phyloP scores from a whole-genome alignment of 2,113 vertebrate species.

The Siphamia tubifer region DNA sequence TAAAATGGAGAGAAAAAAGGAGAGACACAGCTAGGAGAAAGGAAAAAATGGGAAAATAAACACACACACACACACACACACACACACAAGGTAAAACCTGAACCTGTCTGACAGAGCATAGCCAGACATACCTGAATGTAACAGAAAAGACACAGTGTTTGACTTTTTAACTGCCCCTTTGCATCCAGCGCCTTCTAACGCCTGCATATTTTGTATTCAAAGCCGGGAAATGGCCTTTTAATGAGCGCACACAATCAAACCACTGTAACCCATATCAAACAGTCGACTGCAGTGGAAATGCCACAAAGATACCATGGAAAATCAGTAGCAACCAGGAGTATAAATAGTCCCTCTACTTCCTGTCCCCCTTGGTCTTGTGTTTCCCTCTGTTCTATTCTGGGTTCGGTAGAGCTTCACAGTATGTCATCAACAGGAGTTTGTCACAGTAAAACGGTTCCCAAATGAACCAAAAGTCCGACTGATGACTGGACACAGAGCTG shows the following conservation, averaged over 20 bases:
- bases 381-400: conserved; percentile 42
- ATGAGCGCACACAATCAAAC: conserved; percentile 34
- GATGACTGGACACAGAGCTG: neutral
- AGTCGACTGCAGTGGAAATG: conserved; percentile 19
- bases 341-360: conserved; percentile 73
- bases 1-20: no score
- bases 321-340: conserved; percentile 35
- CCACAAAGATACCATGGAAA: conserved; percentile 52
- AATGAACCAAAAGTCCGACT: neutral
- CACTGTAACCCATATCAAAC: conserved; percentile 51
- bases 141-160: neutral
- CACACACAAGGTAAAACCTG: no score
- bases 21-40: conserved; percentile 49
- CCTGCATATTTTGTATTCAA: neutral
- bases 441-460: conserved; percentile 5
- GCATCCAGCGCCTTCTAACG: neutral
- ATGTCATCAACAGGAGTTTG: conserved; percentile 8
- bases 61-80: no score
- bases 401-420: neutral
- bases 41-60: conserved; percentile 41
- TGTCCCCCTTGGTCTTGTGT: conserved; percentile 35
- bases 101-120: neutral
- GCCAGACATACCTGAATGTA: neutral
- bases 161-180: neutral
- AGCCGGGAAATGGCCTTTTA: neutral